Conservation (phyloP, 1,140 invertebrate species). For the Oncopodura yosiiana region DNA sequence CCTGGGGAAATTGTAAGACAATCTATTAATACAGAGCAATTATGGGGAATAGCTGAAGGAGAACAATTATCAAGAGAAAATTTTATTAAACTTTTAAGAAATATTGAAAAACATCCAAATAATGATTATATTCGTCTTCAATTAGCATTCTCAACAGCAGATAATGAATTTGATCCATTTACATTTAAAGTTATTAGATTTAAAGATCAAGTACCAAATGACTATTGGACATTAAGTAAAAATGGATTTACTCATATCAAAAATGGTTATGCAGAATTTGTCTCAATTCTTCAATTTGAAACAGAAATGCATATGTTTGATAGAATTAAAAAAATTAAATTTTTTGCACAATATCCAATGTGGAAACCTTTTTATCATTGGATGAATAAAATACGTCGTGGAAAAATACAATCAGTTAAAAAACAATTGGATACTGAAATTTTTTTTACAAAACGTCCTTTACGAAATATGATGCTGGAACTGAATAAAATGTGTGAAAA, state of each 20-base stretch:
- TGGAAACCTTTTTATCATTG: conserved; percentile 77
- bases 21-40: conserved; percentile 21
- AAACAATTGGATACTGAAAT: conserved; percentile 53
- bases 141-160: conserved; percentile 1
- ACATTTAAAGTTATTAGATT: conserved; percentile 19
- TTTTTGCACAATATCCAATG: conserved; percentile 58
- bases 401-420: conserved; percentile 52
- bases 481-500: conserved; percentile 59
- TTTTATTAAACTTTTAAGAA: conserved; percentile 22
- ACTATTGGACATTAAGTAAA: conserved; percentile 29
- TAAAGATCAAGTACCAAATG: conserved; percentile 14
- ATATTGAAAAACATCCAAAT: conserved; percentile 19
- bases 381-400: conserved; percentile 60
- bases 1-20: conserved; percentile 21
- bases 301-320: conserved; percentile 31
- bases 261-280: conserved; percentile 20
- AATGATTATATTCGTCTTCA: conserved; percentile 30
- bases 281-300: conserved; percentile 19
- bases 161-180: conserved; percentile 29
- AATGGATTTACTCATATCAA: conserved; percentile 24
- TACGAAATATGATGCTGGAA: conserved; percentile 57
- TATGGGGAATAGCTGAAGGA: conserved; percentile 29
- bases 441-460: conserved; percentile 59
- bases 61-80: conserved; percentile 11
- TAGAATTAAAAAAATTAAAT: conserved; percentile 47